These are phyloP conservation scores for Centropus unirufus DNA, from an alignment of 2,113 vertebrate genomes.

Conservation along the genomic window DNA sequence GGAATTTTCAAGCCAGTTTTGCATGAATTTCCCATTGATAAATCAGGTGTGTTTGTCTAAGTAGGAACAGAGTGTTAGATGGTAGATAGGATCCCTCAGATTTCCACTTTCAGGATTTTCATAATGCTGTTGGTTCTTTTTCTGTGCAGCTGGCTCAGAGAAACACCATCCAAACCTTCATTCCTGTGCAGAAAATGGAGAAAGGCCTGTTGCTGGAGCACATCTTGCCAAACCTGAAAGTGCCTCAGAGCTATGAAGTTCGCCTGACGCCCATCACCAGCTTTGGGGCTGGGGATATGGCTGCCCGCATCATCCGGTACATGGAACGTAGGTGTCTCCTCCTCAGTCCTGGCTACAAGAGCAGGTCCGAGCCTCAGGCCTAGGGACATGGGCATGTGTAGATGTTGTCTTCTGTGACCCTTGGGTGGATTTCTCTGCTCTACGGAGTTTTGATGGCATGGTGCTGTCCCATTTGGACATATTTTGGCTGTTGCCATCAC, in stretches of 20 bases:
- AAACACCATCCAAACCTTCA: slow-evolving; percentile 81
- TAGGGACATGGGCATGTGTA: background rate
- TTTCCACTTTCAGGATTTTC: background rate
- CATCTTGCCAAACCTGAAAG: slow-evolving; percentile 85
- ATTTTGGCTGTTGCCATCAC: background rate
- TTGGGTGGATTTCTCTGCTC: background rate
- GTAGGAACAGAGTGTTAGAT: background rate
- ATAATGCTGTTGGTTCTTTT: background rate
- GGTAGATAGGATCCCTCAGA: background rate
- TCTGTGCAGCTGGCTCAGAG: slow-evolving; percentile 80
- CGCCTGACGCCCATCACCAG: slow-evolving; percentile 90
- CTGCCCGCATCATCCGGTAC: slow-evolving; percentile 90
- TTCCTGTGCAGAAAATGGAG: slow-evolving; percentile 85
- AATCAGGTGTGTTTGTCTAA: background rate
- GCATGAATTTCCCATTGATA: background rate
- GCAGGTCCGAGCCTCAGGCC: background rate
- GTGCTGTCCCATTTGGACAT: fast-evolving
- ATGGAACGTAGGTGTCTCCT: slow-evolving; percentile 89
- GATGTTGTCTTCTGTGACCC: background rate
- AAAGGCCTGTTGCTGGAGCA: slow-evolving; percentile 89
- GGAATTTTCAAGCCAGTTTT: background rate
- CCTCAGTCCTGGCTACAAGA: background rate
- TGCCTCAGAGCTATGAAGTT: slow-evolving; percentile 92
- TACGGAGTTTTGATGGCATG: background rate
- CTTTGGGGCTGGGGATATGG: slow-evolving; percentile 87